These are phyloP conservation scores for Chelmon rostratus DNA, from an alignment of 2,797 vertebrate species.

Conservation along the genomic window DNA sequence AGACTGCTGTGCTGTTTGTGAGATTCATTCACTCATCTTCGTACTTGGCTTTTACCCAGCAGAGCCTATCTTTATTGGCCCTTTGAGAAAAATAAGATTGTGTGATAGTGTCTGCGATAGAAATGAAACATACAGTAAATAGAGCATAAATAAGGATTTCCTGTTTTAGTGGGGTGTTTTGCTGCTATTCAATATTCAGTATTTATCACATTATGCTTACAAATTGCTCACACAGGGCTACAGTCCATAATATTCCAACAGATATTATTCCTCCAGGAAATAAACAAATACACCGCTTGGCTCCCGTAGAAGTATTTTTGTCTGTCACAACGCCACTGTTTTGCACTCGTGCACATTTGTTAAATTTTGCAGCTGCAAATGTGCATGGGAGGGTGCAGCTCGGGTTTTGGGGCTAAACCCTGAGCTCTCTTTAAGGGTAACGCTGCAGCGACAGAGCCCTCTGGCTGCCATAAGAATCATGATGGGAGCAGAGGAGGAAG, in stretches of 20 bases:
- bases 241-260: constrained; percentile 41
- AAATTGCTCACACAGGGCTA: constrained; percentile 43
- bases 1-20: constrained; percentile 21
- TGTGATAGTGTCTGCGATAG: constrained; percentile 35
- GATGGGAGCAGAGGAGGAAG: background rate
- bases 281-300: constrained; percentile 41
- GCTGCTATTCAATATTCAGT: constrained; percentile 53
- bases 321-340: constrained; percentile 30
- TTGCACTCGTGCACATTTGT: constrained; percentile 32
- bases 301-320: constrained; percentile 14
- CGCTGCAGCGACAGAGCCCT: constrained; percentile 5
- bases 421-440: too few relatives aligned
- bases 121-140: constrained; percentile 59
- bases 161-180: constrained; percentile 37
- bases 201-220: constrained; percentile 55
- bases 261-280: constrained; percentile 45
- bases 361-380: constrained; percentile 47
- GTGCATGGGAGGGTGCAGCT: constrained; percentile 38
- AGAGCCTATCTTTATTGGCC: constrained; percentile 60
- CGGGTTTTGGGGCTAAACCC: constrained; percentile 24
- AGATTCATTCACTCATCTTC: constrained; percentile 58
- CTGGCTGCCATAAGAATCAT: background rate
- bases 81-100: constrained; percentile 57
- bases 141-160: constrained; percentile 50
- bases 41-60: constrained; percentile 56